Base-by-base conservation (phyloP, 2,113 vertebrate genomes). In the Erythrocercus mccallii region DNA sequence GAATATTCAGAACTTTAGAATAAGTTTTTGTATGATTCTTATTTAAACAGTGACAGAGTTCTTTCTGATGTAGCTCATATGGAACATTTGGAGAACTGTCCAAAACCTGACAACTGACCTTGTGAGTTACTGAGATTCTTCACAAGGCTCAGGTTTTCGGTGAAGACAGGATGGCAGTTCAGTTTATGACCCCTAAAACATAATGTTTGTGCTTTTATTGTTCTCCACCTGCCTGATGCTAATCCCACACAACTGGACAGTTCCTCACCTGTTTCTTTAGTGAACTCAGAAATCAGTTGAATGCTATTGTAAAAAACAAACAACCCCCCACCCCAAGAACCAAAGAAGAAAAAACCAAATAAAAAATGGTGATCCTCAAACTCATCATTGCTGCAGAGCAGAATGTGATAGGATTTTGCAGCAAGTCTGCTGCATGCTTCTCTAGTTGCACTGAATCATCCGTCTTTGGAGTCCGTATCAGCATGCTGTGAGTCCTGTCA, bases 401-500 rank as follows among this genome's bases (percentile, higher is more conserved):
- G 33, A 31, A 31, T 4, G 20, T 21, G 68, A 25, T 72, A 68
- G 24, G 15, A 40, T 92, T 94, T 73, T 50, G 42, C 60, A 77
- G 23, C 35, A 60, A 30, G 31, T 13, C 22, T 76, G 21, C 51
- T 85, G 15, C 5, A 14, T 14, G 8, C 50, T 81, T 38, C 57
- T 88, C 38, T 61, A 19, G 48, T 51, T 86, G 80, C 58, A 54
- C 30, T 0, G 1, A 71, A 50, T 78, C 51, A 45, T 92, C 71
- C 86, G 76, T 74, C 62, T 71, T 68, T 81, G 56, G 96, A 83
- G 77, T 91, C 87, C 30, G 10, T 96, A 87, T 96, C 95, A 95
- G 37, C 74, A 57, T 81, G 70, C 90, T 86, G 80, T 45, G 83
- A 93, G 54, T 71, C 69, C 57, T 96, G 95, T 93, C 94, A 65